Base-by-base conservation (phyloP, 2,888 invertebrate genomes). In the Drosophila neonasuta region DNA sequence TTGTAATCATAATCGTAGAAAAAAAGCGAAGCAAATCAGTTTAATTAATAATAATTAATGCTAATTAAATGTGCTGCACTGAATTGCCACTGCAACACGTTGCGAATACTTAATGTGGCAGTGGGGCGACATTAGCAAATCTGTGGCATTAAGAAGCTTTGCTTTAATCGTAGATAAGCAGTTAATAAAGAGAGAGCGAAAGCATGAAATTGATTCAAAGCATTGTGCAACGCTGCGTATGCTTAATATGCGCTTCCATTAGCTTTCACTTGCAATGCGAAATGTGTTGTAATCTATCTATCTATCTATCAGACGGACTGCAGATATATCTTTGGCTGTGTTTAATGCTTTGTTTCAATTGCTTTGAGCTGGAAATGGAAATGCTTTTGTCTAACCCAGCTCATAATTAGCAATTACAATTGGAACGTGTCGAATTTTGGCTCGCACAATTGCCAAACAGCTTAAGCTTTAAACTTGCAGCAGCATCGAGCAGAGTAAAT, bases 401-500 rank as follows among this genome's bases (percentile, higher is more conserved):
- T 63, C 72, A 60, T 63, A 74, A 74, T 76, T 68, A 48, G 46
- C 36, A 41, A 55, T 58, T 55, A 24, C 50, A 65, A 51, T 50
- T 20, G 45, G 63, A 58, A 63, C 62, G 72, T 77, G 62, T 55
- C 59, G 63, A 54, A 67, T 63, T 67, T 57, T 44, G 50, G 50
- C 44, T 55, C 20, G 17, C 11, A 56, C 55, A 64, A 15, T 45
- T 56, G 52, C 32, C 13, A 45, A 50, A 50, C 3, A 30, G n/a
- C 44, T 58, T 51, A 24, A 51, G 42, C 13, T 29, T 46, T 24
- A 51, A 57, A 41, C 41, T n/a, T 17, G 41, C 20, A n/a, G n/a
- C n/a, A n/a, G n/a, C n/a, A n/a, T n/a, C n/a, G n/a, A n/a, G n/a
- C n/a, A 9, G 11, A 11, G 44, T 42, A 51, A 48, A 48, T 48